Conservation (phyloP, 2,113 vertebrate genomes). For the Rhizomys pruinosus region DNA sequence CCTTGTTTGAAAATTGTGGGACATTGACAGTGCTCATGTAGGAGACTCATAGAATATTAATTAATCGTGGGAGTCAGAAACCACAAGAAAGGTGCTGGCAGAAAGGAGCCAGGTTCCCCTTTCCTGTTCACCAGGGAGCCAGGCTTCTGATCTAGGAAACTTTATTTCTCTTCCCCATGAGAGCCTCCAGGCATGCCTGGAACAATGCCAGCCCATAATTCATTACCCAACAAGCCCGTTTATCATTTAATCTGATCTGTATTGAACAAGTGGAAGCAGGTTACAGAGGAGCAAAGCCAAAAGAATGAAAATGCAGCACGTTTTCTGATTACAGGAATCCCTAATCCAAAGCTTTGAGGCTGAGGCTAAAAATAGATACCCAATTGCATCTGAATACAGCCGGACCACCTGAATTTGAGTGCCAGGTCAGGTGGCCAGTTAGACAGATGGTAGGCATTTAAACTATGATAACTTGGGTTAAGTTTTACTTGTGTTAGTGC, state of each 20-base stretch:
- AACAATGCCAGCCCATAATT: slow-evolving; percentile 61
- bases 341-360: slow-evolving; percentile 55
- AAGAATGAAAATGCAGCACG: slow-evolving; percentile 59
- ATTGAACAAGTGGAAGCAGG: slow-evolving; percentile 67
- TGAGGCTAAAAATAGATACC: slow-evolving; percentile 45
- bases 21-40: not conserved
- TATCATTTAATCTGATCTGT: slow-evolving; percentile 80
- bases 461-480: not conserved
- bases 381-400: not conserved
- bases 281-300: slow-evolving; percentile 61
- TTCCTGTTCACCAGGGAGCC: not conserved
- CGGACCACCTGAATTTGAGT: not conserved
- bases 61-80: not conserved
- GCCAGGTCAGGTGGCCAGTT: not conserved
- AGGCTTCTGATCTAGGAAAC: slow-evolving; percentile 26
- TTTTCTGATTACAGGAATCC: slow-evolving; percentile 66
- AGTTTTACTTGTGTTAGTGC: not conserved
- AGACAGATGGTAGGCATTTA: not conserved
- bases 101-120: not conserved
- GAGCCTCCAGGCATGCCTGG: slow-evolving; percentile 50
- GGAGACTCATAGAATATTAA: not conserved
- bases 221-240: slow-evolving; percentile 71
- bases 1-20: slow-evolving; percentile 27
- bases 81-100: not conserved
- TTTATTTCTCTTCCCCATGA: slow-evolving; percentile 45